Percentiles rank a stretch among this genome's conserved stretches.
Conservation (phyloP, 2,113 vertebrate species). For the Labeo rohita region DNA sequence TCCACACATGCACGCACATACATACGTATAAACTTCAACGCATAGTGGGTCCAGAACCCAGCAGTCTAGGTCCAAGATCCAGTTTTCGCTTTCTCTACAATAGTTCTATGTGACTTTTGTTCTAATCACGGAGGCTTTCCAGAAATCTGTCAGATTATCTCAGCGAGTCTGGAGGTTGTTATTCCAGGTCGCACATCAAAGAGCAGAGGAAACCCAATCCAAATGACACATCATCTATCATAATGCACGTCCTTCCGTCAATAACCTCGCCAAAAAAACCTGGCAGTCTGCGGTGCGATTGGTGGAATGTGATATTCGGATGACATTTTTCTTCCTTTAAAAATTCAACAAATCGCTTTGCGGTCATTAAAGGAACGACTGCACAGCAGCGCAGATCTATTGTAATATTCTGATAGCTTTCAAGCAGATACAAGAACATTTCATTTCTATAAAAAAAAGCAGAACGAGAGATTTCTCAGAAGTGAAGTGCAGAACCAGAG, state of each 20-base stretch:
- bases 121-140: conserved; percentile 25
- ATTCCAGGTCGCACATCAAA: conserved; percentile 41
- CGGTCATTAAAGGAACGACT: background rate
- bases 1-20: conserved; percentile 42
- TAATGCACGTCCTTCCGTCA: conserved; percentile 30
- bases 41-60: background rate
- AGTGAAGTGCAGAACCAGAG: conserved; percentile 16
- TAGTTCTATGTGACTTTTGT: conserved; percentile 28
- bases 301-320: conserved; percentile 3
- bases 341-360: conserved; percentile 19
- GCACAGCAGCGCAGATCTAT: background rate
- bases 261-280: conserved; percentile 22
- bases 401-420: background rate
- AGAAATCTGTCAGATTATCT: background rate
- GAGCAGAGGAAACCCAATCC: conserved; percentile 36
- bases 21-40: background rate
- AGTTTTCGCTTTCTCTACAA: conserved; percentile 16
- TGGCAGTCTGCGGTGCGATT: conserved; percentile 10
- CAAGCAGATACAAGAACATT: conserved; percentile 8
- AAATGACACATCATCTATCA: conserved; percentile 40
- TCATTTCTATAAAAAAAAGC: background rate
- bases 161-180: conserved; percentile 14
- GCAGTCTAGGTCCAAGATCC: conserved; percentile 2
- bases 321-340: conserved; percentile 36
- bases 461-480: background rate